Percentiles rank a stretch among this genome's conserved stretches.
Evolutionary conservation across 1,140 invertebrate species (phyloP).

Genomic region (Trinorchestia longiramus): DNA sequence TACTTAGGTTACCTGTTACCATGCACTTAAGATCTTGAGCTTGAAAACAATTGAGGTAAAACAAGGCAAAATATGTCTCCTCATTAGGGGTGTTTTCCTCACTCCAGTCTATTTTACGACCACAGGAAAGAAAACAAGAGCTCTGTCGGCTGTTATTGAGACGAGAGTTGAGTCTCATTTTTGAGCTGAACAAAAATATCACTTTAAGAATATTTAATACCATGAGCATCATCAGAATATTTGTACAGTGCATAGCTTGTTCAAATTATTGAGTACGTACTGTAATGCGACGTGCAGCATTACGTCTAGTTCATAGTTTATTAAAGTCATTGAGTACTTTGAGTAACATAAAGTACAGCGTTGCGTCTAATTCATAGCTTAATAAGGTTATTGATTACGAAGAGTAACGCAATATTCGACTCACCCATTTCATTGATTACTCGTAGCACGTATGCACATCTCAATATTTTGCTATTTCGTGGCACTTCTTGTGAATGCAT

Average conservation of each 20-base stretch:
- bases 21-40: background rate
- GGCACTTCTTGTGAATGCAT: too few relatives aligned
- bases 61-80: background rate
- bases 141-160: background rate
- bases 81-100: background rate
- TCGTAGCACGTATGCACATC: too few relatives aligned
- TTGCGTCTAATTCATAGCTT: too few relatives aligned
- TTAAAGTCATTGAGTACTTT: too few relatives aligned
- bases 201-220: background rate
- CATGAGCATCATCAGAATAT: background rate
- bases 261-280: background rate
- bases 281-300: too few relatives aligned
- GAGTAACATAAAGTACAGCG: too few relatives aligned
- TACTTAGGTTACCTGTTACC: background rate
- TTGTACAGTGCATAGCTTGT: background rate
- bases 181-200: background rate
- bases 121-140: background rate
- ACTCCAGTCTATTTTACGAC: background rate
- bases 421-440: background rate
- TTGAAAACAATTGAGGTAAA: background rate
- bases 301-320: too few relatives aligned
- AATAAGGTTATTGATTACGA: background rate
- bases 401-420: background rate
- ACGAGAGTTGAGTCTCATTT: background rate
- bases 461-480: too few relatives aligned